Conservation (phyloP, 2,888 invertebrate species). For the Chesias legatella region DNA sequence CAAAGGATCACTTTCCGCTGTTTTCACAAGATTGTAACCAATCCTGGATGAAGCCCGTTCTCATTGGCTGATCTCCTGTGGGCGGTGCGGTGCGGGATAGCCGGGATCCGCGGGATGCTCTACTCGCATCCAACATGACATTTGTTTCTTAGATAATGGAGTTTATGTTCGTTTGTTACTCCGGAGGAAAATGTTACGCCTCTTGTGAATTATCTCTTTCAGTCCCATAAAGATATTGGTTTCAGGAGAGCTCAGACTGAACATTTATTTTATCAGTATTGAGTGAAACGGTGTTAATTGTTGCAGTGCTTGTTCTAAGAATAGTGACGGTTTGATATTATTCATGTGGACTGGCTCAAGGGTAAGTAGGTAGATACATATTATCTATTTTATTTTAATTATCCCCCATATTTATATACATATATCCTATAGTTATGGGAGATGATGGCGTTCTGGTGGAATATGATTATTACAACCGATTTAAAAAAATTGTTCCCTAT, state of each 20-base stretch:
- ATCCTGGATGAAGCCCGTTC: conserved; percentile 43
- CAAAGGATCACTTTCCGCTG: conserved; percentile 55
- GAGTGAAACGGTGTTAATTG: conserved; percentile 27
- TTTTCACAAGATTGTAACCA: conserved; percentile 66
- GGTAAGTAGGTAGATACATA: too few relatives aligned
- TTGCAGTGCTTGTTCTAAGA: conserved; percentile 1
- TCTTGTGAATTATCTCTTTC: conserved; percentile 48
- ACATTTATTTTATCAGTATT: conserved; percentile 33
- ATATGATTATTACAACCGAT: too few relatives aligned
- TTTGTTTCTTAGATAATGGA: conserved; percentile 48
- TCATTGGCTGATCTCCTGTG: conserved; percentile 54
- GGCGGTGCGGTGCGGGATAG: conserved; percentile 65
- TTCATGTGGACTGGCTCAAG: too few relatives aligned
- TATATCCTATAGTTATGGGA: too few relatives aligned
- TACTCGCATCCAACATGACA: conserved; percentile 39
- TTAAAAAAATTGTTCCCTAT: too few relatives aligned
- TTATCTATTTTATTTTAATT: too few relatives aligned
- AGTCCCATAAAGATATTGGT: conserved; percentile 54
- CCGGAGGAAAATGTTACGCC: conserved; percentile 59
- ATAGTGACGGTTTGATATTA: conserved; percentile 2
- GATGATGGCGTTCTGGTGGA: too few relatives aligned
- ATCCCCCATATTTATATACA: too few relatives aligned
- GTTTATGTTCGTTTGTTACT: conserved; percentile 45
- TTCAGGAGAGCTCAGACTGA: conserved; percentile 50
- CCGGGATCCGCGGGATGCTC: conserved; percentile 51